A percentile compares a stretch with the other conserved stretches of the same genome.
These are phyloP conservation scores for Tympanoctomys barrerae DNA, from an alignment of 2,797 vertebrate species.

Conservation along the genomic window DNA sequence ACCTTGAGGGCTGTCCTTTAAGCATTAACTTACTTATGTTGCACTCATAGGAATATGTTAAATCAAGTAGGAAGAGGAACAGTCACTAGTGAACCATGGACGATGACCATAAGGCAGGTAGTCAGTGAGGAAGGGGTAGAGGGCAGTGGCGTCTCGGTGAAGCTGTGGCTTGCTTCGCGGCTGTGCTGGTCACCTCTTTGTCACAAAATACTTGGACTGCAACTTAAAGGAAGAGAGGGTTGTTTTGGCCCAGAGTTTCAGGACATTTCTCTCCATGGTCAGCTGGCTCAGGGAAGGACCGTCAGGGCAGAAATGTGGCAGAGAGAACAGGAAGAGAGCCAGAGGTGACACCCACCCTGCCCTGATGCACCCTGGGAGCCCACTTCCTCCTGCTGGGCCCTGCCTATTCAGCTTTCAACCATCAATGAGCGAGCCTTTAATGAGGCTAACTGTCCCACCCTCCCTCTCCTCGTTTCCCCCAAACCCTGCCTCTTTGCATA, in stretches of 20 bases:
- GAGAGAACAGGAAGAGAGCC: background rate
- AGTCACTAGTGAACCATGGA: background rate
- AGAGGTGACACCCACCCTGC: background rate
- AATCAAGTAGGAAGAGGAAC: background rate
- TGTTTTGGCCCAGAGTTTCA: background rate
- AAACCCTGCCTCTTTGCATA: background rate
- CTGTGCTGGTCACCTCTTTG: background rate
- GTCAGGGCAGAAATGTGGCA: background rate
- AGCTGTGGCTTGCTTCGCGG: background rate
- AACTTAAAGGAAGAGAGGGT: background rate
- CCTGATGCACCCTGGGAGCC: background rate
- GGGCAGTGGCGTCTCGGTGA: background rate
- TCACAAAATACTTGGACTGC: background rate
- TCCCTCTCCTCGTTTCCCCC: background rate
- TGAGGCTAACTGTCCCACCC: background rate
- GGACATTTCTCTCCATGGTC: background rate
- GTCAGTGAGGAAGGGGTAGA: background rate
- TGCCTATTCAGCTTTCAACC: background rate
- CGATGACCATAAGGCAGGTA: background rate
- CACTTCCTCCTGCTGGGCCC: background rate
- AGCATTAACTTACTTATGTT: background rate
- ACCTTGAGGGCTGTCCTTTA: slow-evolving; percentile 2
- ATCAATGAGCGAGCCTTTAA: background rate
- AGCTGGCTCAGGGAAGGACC: background rate
- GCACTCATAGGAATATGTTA: background rate